Conservation (phyloP, 2,113 vertebrate species). For the Hippocampus comes region DNA sequence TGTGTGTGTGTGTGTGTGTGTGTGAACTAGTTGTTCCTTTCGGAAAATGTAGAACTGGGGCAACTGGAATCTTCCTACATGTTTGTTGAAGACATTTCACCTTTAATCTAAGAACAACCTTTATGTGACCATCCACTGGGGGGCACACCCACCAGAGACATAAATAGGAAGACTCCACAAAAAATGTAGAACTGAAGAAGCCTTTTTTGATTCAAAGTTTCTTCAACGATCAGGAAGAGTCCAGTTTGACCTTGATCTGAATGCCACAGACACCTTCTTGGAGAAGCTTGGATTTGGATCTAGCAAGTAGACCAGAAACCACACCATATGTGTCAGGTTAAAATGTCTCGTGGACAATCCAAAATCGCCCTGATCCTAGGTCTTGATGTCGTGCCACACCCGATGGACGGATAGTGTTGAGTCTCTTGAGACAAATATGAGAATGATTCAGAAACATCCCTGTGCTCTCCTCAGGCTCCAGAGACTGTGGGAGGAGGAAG, state of each 20-base stretch:
- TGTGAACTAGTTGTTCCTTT: background rate
- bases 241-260: background rate
- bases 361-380: background rate
- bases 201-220: background rate
- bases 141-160: too few relatives aligned
- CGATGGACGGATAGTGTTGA: background rate
- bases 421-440: background rate
- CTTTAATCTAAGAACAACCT: too few relatives aligned
- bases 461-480: slow-evolving; percentile 55
- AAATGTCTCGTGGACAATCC: background rate
- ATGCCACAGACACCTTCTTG: background rate
- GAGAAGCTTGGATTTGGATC: background rate
- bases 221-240: background rate
- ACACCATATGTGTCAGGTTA: background rate
- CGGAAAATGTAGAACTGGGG: too few relatives aligned
- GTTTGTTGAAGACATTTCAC: too few relatives aligned
- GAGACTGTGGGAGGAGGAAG: slow-evolving; percentile 73
- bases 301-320: background rate
- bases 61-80: background rate
- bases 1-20: background rate
- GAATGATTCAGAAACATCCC: background rate
- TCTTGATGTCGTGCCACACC: too few relatives aligned
- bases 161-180: background rate
- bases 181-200: background rate
- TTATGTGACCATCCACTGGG: too few relatives aligned